Base-by-base conservation (phyloP, 2,113 vertebrate genomes). In the Cranoglanis bouderius region DNA sequence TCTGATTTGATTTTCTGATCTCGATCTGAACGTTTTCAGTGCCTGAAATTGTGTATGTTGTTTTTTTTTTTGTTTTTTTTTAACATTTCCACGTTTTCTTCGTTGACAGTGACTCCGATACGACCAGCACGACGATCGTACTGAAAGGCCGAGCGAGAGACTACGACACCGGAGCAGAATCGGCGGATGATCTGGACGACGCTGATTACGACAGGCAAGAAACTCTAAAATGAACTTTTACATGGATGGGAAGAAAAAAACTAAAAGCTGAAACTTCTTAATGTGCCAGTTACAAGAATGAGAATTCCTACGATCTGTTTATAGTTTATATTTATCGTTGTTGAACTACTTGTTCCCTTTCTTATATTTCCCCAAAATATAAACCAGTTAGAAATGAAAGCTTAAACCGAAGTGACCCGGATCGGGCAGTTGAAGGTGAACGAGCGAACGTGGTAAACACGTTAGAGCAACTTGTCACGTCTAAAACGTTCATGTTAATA, bases 141-240 rank as follows among this genome's bases (percentile, higher is more conserved):
- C 77, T 92, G 6, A 90, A 91, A 6, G 92, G 94, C 87, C 93
- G 92, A 29, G 74, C 92, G 19, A 95, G 91, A 5, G 96, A 97
- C 92, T 96, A 96, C 46, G 96, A 96, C 0, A 93, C 95, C 0
- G 97, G 95, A 0, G 94, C 93, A 1, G 97, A 98, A 82, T 98
- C 97, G 32, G 96, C 95, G 3, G 97, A 98, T 13, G 97, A 98
- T 74, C 92, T 97, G 91, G 95, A 97, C 10, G 96, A 98, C 21
- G 94, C 95, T 2, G 95, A 97, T 86, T 96, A 96, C 91, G 92
- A 94, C 91, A 93, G 92, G 97, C 97, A 87, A 95, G 95, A 12
- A 35, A 12, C 24, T 55, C 35, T 63, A 5, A 59, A 78, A 29
- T 13, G 1, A 35, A 10, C 43, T 53, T 53, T 78, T 18, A 16